Percentiles rank a stretch among this genome's conserved stretches.
Conservation (phyloP, 2,113 vertebrate species). For the Mesitornis unicolor region DNA sequence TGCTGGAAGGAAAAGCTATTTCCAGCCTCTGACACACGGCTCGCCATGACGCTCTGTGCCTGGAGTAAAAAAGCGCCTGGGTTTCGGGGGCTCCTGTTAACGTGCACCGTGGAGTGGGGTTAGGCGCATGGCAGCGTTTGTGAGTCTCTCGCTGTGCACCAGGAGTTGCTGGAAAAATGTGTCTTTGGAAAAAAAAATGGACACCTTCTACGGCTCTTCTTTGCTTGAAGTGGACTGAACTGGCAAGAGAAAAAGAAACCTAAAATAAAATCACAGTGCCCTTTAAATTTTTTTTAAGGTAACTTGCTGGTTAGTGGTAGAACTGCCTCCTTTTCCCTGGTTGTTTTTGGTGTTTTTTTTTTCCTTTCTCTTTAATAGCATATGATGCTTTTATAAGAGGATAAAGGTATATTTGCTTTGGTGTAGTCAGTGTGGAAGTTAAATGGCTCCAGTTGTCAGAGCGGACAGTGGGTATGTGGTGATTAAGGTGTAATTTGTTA, state of each 20-base stretch:
- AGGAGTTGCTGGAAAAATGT: neutral
- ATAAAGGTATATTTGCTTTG: neutral
- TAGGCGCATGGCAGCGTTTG: neutral
- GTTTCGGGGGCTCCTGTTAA: neutral
- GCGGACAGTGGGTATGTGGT: neutral
- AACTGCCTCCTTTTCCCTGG: neutral
- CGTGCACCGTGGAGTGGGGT: neutral
- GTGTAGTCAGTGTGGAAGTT: neutral
- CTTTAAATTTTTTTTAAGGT: neutral
- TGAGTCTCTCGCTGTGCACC: neutral
- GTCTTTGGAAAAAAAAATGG: neutral
- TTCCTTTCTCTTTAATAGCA: neutral
- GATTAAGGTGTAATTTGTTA: neutral
- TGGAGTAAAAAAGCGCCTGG: neutral
- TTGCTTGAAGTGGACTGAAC: neutral
- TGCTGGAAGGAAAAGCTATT: slow-evolving; percentile 7
- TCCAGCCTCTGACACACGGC: neutral
- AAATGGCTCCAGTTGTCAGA: neutral
- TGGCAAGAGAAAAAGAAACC: neutral
- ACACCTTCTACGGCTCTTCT: neutral
- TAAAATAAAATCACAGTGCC: neutral
- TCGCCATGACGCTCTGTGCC: neutral
- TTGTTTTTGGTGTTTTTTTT: neutral
- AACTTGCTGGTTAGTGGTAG: neutral
- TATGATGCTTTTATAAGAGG: neutral